Evolutionary conservation across 2,888 invertebrate species (phyloP), one percentile per base, ranked within the genome.

Genomic region (Hoplodrina blanda): DNA sequence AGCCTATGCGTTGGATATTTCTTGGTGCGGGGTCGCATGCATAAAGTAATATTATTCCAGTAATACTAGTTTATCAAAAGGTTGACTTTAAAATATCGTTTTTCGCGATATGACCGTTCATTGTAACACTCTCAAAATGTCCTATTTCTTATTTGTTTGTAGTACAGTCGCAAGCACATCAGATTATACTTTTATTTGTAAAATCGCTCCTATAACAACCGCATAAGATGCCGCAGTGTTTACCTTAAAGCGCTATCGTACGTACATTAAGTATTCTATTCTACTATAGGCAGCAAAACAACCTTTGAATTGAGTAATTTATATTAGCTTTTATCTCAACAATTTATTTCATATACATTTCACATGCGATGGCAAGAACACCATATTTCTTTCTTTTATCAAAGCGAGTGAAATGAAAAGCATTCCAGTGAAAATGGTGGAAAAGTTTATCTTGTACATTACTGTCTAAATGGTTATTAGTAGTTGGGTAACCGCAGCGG

Each of bases 401-500:
- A 52, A 63, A 76, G 25, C 8, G 53, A 41, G 19, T n/a, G 13
- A 20, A 7, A 76, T 44, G 53, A 63, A 63, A 62, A 62, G 46
- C 49, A 25, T 49, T 25, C 13, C 8, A 25, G 25, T 61, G 60
- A 56, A 72, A 67, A 73, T 67, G 41, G 41, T 19, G 55, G 25
- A 56, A 60, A 71, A 66, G 6, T 73, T 72, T 60, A 66, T 66
- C 59, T 62, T 41, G 20, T 59, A 76, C 33, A 44, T 70, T 65
- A 54, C 30, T 19, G 62, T 78, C 11, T 60, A 63, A 78, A 78
- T 65, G 57, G 73, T 76, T 66, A 73, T 76, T 69, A 70, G 62
- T 62, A 65, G 67, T 65, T 57, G 55, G 55, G 71, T 70, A 76
- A 77, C 67, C 68, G 25, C 68, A 54, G 41, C 25, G 15, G 54